A percentile compares a stretch with the other conserved stretches of the same genome.
phyloP scores from a whole-genome alignment of 2,797 vertebrate species.

The Pangasius sanitwongsei region DNA sequence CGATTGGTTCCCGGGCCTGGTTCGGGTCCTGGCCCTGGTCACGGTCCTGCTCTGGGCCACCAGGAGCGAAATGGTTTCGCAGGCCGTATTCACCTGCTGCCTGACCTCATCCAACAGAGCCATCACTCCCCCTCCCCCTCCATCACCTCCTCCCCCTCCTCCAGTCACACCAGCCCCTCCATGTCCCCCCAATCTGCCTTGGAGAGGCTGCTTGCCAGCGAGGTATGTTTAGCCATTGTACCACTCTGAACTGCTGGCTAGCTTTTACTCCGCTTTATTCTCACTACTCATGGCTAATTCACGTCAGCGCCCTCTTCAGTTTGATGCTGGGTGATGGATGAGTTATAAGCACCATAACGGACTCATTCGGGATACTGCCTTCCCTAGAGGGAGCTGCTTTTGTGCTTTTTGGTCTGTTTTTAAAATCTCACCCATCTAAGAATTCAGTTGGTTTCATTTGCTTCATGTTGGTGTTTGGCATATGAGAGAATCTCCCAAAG shows the following conservation, averaged over 20 bases:
- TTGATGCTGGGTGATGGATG: neutral
- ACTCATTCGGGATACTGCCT: neutral
- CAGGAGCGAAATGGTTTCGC: conserved; percentile 97
- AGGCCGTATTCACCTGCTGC: conserved; percentile 94
- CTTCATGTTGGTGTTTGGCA: neutral
- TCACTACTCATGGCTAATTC: conserved; percentile 55
- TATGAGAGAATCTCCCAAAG: neutral
- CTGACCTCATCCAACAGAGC: conserved; percentile 99
- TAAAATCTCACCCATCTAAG: neutral
- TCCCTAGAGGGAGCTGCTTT: neutral
- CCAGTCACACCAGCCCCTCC: conserved; percentile 93
- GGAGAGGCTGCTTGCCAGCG: conserved; percentile 73
- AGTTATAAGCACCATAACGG: neutral
- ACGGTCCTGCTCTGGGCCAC: conserved; percentile 71
- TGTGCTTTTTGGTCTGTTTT: neutral
- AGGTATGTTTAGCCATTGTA: conserved; percentile 73
- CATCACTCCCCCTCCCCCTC: conserved; percentile 96
- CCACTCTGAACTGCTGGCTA: conserved; percentile 37
- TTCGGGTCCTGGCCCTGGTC: conserved; percentile 61
- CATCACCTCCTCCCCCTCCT: conserved; percentile 89
- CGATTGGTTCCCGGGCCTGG: conserved; percentile 64
- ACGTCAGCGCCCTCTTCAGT: neutral
- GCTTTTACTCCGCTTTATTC: conserved; percentile 30
- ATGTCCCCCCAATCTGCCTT: conserved; percentile 87
- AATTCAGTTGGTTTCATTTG: neutral